A percentile compares a stretch with the other conserved stretches of the same genome.
Evolutionary conservation across 2,888 invertebrate species (phyloP).

Genomic region (Volucella inanis): DNA sequence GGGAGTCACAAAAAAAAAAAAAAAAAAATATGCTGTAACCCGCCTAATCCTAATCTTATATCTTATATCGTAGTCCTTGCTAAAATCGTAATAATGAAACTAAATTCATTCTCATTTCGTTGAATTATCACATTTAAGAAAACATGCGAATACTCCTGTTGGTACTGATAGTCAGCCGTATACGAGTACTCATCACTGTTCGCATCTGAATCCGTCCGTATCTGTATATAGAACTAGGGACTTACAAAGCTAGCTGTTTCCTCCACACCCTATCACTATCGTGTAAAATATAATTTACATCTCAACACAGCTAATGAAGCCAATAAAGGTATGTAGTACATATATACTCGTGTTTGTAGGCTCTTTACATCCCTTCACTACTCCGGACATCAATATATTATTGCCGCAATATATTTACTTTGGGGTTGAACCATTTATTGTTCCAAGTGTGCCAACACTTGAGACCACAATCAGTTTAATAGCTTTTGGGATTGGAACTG

Average conservation of each 20-base stretch:
- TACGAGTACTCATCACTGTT: too few relatives aligned
- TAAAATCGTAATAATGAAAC: slow-evolving; percentile 6
- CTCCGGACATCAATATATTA: slow-evolving; percentile 51
- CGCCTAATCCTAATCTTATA: slow-evolving; percentile 11
- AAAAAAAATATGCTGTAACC: slow-evolving; percentile 4
- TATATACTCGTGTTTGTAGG: slow-evolving; percentile 3
- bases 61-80: slow-evolving; percentile 19
- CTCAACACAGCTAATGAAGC: slow-evolving; percentile 60
- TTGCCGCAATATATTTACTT: slow-evolving; percentile 60
- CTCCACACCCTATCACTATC: not conserved
- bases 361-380: too few relatives aligned
- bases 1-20: slow-evolving; percentile 6
- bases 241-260: slow-evolving; percentile 3
- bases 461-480: slow-evolving; percentile 70
- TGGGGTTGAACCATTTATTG: slow-evolving; percentile 63
- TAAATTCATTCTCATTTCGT: not conserved
- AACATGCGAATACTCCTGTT: not conserved
- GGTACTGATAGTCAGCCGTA: too few relatives aligned
- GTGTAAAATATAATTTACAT: slow-evolving; percentile 64
- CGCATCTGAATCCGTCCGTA: not conserved
- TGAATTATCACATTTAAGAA: too few relatives aligned
- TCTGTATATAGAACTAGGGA: slow-evolving; percentile 14
- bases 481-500: slow-evolving; percentile 53
- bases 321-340: slow-evolving; percentile 56
- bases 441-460: slow-evolving; percentile 60